Percentiles rank a stretch among this genome's conserved stretches.
Evolutionary conservation across 1,140 invertebrate genomes (phyloP).

Genomic region (Lasioglossum albipes): DNA sequence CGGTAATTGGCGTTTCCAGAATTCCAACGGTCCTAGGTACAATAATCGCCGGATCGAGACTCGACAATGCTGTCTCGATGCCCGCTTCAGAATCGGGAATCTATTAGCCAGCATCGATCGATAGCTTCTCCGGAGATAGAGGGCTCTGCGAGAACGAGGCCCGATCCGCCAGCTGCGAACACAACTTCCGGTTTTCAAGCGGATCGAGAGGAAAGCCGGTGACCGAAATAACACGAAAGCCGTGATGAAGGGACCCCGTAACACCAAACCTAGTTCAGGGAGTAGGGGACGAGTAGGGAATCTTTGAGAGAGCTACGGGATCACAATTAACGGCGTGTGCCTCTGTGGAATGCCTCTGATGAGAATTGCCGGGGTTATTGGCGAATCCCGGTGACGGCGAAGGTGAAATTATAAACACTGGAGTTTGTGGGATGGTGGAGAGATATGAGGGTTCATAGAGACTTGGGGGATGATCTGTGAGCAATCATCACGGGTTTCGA

Average conservation of each 20-base stretch:
- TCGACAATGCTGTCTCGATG: slow-evolving; percentile 25
- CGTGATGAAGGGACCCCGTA: neutral
- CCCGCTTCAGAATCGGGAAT: slow-evolving; percentile 13
- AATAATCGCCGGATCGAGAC: slow-evolving; percentile 15
- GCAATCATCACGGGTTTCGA: too few relatives aligned
- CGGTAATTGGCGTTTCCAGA: slow-evolving; percentile 24
- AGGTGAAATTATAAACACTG: too few relatives aligned
- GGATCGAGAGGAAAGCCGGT: neutral
- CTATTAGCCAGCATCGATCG: slow-evolving; percentile 13
- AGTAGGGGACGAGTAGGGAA: neutral
- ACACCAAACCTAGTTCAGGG: neutral
- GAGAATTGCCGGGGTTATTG: too few relatives aligned
- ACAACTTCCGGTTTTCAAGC: neutral
- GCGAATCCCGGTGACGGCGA: too few relatives aligned
- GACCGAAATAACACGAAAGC: slow-evolving; percentile 20
- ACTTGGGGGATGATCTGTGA: too few relatives aligned
- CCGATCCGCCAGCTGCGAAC: too few relatives aligned
- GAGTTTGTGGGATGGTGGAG: too few relatives aligned
- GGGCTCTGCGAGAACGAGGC: too few relatives aligned
- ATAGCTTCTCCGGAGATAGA: neutral
- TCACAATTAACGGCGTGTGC: neutral
- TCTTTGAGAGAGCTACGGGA: neutral
- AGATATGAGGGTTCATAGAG: too few relatives aligned
- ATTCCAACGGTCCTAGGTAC: slow-evolving; percentile 21
- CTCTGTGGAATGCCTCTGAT: neutral